Evolutionary conservation across 2,888 invertebrate genomes (phyloP).

Genomic region (Drosophila suboccidentalis): DNA sequence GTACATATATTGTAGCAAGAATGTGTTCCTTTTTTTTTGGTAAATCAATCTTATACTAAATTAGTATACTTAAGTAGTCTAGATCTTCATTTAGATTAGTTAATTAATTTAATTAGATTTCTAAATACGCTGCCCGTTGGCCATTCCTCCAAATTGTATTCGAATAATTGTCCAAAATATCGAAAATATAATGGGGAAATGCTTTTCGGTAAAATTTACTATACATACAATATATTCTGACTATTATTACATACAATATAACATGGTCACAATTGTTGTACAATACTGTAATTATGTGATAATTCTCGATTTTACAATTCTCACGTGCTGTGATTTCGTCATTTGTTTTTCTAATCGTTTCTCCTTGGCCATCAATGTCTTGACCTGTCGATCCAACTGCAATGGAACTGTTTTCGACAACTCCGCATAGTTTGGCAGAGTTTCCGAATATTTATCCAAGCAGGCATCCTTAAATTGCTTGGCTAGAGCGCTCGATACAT

Average conservation of each 20-base stretch:
- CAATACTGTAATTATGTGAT: background rate
- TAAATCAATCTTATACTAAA: slow-evolving; percentile 16
- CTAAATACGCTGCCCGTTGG: slow-evolving; percentile 59
- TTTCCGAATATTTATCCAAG: slow-evolving; percentile 42
- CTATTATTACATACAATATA: background rate
- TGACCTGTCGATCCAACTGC: slow-evolving; percentile 54
- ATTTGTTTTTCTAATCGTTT: slow-evolving; percentile 42
- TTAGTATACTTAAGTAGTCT: slow-evolving; percentile 15
- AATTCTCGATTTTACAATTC: background rate
- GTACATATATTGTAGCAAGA: slow-evolving; percentile 31
- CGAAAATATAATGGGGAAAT: slow-evolving; percentile 20
- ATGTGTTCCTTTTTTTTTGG: slow-evolving; percentile 58
- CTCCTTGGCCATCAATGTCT: slow-evolving; percentile 44
- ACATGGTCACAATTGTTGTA: background rate
- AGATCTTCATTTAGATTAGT: slow-evolving; percentile 11
- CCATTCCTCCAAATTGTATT: slow-evolving; percentile 52
- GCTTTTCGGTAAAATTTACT: slow-evolving; percentile 14
- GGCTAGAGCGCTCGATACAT: slow-evolving; percentile 21
- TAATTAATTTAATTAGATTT: slow-evolving; percentile 20
- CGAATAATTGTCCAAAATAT: slow-evolving; percentile 22
- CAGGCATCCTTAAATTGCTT: slow-evolving; percentile 58
- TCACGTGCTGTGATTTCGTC: slow-evolving; percentile 3
- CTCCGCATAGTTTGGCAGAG: slow-evolving; percentile 58
- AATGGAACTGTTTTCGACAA: slow-evolving; percentile 34
- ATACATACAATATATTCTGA: background rate